Percentiles rank a stretch among this genome's conserved stretches.
Conservation (phyloP, 2,113 vertebrate genomes). For the Pithys albifrons region DNA sequence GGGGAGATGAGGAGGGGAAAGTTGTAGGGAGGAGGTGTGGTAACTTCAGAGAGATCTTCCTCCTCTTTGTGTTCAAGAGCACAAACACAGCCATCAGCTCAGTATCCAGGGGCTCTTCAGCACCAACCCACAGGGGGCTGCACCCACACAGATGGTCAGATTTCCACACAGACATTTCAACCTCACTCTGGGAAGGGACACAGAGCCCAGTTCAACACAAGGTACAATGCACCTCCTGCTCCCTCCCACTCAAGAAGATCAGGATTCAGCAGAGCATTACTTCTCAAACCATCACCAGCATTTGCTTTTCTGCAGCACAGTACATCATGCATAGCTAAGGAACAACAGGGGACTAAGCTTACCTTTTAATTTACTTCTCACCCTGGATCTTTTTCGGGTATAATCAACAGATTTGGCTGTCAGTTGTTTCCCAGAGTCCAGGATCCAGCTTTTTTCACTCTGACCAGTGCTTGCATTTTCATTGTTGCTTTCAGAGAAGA, state of each 20-base stretch:
- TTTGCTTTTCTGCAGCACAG: not conserved
- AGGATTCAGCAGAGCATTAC: not conserved
- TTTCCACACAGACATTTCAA: not conserved
- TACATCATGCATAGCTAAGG: fast-evolving
- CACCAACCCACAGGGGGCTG: not conserved
- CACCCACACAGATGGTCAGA: not conserved
- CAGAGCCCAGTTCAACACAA: fast-evolving
- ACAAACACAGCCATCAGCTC: not conserved
- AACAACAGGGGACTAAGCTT: not conserved
- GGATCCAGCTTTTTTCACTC: slow-evolving; percentile 71
- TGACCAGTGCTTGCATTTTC: slow-evolving; percentile 40
- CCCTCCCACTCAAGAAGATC: not conserved
- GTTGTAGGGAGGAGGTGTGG: not conserved
- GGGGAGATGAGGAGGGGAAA: not conserved
- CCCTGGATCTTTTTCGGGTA: slow-evolving; percentile 52
- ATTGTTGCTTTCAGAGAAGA: slow-evolving; percentile 70
- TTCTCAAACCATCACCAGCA: not conserved
- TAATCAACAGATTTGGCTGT: slow-evolving; percentile 29
- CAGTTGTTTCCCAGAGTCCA: not conserved
- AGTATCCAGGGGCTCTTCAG: not conserved
- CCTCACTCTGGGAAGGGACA: fast-evolving
- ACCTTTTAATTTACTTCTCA: slow-evolving; percentile 71
- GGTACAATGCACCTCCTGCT: fast-evolving
- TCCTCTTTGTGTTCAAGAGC: not conserved
- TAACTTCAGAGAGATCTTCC: not conserved